Conservation (phyloP, 2,797 vertebrate species). For the Xenopus petersii region DNA sequence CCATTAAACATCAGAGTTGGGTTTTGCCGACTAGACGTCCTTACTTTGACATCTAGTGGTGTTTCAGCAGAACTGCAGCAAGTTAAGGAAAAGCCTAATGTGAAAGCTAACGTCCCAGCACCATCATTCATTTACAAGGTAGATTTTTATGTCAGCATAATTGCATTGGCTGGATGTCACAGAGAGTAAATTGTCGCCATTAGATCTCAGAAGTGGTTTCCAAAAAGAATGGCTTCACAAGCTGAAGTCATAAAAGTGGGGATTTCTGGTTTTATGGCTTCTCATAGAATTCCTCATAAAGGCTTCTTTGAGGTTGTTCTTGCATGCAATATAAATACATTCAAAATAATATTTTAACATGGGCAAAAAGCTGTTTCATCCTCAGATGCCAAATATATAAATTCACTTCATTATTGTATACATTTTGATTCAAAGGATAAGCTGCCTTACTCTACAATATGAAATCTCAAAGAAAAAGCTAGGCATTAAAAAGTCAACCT, state of each 20-base stretch:
- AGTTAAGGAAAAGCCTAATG: background rate
- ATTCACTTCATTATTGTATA: background rate
- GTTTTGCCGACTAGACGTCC: background rate
- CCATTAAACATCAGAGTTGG: background rate
- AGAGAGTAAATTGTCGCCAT: slow-evolving; percentile 29
- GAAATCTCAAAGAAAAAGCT: background rate
- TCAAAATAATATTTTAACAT: slow-evolving; percentile 27
- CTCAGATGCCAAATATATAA: background rate
- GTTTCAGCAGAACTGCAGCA: slow-evolving; percentile 1
- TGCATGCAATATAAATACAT: slow-evolving; percentile 31
- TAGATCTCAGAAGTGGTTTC: slow-evolving; percentile 40
- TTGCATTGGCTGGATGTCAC: slow-evolving; percentile 25
- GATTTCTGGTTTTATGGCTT: slow-evolving; percentile 37
- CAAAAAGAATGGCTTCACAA: slow-evolving; percentile 41
- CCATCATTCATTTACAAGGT: slow-evolving; percentile 32
- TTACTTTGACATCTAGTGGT: slow-evolving; percentile 44
- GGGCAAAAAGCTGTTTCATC: slow-evolving; percentile 18
- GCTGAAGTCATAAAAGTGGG: slow-evolving; percentile 36
- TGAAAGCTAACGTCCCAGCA: background rate
- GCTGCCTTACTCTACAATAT: background rate
- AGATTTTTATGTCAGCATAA: slow-evolving; percentile 39
- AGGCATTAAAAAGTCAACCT: too few species aligned
- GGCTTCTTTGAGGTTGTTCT: slow-evolving; percentile 30
- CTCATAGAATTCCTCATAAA: slow-evolving; percentile 34
- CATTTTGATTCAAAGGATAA: background rate